Conservation (phyloP, 2,797 vertebrate species). For the Limosa lapponica region DNA sequence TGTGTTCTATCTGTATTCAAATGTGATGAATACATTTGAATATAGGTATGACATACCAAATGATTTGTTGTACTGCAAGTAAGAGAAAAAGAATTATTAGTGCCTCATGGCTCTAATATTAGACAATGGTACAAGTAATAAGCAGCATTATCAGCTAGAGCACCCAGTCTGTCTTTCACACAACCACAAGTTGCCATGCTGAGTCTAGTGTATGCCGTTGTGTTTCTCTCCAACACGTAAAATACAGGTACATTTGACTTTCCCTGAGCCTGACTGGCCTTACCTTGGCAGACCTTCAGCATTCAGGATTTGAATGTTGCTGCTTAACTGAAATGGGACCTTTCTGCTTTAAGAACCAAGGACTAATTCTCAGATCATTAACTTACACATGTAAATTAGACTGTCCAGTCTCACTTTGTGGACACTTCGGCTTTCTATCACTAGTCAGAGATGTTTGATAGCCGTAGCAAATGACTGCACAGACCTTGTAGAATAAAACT, state of each 20-base stretch:
- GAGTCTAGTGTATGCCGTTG: not conserved
- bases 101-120: not conserved
- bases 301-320: not conserved
- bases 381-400: conserved; percentile 13
- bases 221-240: not conserved
- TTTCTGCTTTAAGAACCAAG: conserved; percentile 10
- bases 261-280: not conserved
- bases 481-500: conserved; percentile 30
- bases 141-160: not conserved
- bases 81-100: not conserved
- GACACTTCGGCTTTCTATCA: not conserved
- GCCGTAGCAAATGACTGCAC: not conserved
- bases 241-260: not conserved
- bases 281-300: not conserved
- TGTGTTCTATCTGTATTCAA: not conserved
- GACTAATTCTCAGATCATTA: conserved; percentile 39
- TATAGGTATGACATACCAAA: not conserved
- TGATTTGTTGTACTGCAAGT: not conserved
- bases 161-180: not conserved
- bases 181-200: not conserved
- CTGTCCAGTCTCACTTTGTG: not conserved
- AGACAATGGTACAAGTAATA: not conserved
- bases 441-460: conserved; percentile 5
- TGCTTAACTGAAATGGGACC: not conserved
- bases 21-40: not conserved